A percentile compares a stretch with the other conserved stretches of the same genome.
phyloP scores from a whole-genome alignment of 2,797 vertebrate species.

The Enoplosus armatus region DNA sequence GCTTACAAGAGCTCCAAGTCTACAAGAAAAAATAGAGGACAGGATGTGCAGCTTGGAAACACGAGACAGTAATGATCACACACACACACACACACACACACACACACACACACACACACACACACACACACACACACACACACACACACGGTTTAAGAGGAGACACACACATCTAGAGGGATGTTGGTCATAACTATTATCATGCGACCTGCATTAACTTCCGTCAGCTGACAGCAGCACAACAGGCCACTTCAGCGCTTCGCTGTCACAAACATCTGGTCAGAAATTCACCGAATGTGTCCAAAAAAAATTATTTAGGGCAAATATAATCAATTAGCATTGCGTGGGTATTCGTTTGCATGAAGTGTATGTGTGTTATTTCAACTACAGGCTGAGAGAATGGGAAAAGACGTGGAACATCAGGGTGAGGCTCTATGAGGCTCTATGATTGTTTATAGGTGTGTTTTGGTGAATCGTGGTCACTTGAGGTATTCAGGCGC shows the following conservation, averaged over 20 bases:
- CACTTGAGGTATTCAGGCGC: conserved; percentile 21
- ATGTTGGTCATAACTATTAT: conserved; percentile 43
- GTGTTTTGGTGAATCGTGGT: conserved; percentile 24
- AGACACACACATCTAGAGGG: conserved; percentile 30
- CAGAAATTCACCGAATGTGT: conserved; percentile 5
- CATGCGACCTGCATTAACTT: conserved; percentile 64
- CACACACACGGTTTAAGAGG: conserved; percentile 27
- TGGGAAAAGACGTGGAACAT: neutral
- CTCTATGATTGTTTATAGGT: neutral
- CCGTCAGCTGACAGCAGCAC: conserved; percentile 66
- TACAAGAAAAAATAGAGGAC: conserved; percentile 11
- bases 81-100: conserved; percentile 17
- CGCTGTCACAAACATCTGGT: conserved; percentile 38
- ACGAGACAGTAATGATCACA: conserved; percentile 13
- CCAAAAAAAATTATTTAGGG: conserved; percentile 12
- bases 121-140: neutral
- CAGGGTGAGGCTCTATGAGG: neutral
- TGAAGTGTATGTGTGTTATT: neutral
- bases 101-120: neutral
- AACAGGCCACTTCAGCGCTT: conserved; percentile 6
- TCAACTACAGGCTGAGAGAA: neutral
- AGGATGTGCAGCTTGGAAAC: conserved; percentile 27
- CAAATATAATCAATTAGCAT: conserved; percentile 16
- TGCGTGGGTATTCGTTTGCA: neutral
- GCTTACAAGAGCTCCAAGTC: conserved; percentile 18